Percentiles rank a stretch among this genome's conserved stretches.
phyloP scores from a whole-genome alignment of 2,888 invertebrate species.

The Leuctra nigra region DNA sequence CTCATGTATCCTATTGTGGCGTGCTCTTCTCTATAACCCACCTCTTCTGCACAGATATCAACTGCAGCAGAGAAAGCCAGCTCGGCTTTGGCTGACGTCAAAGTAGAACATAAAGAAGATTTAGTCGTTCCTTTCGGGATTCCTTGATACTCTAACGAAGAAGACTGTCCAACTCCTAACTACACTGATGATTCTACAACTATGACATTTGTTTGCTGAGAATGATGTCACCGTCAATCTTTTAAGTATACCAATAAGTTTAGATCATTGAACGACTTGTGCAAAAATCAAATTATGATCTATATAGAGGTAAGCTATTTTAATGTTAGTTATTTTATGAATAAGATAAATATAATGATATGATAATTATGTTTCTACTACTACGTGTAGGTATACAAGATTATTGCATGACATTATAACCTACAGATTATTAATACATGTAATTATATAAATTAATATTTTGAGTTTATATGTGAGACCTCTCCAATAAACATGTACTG shows the following conservation, averaged over 20 bases:
- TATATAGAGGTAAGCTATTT: not conserved
- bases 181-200: not conserved
- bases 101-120: slow-evolving; percentile 83
- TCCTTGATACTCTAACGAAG: slow-evolving; percentile 46
- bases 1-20: too few relatives aligned
- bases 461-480: too few relatives aligned
- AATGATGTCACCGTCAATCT: too few relatives aligned
- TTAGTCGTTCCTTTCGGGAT: slow-evolving; percentile 83
- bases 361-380: too few relatives aligned
- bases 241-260: not conserved
- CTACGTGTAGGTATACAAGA: too few relatives aligned
- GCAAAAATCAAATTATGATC: not conserved
- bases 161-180: not conserved
- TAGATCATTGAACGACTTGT: not conserved
- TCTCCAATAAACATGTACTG: too few relatives aligned
- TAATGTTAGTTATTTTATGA: not conserved
- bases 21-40: too few relatives aligned
- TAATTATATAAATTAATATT: too few relatives aligned
- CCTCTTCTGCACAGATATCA: too few relatives aligned
- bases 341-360: too few relatives aligned
- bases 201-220: slow-evolving; percentile 9
- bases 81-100: slow-evolving; percentile 67
- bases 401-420: too few relatives aligned
- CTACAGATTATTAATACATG: too few relatives aligned
- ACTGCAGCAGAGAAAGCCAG: slow-evolving; percentile 61